Evolutionary conservation across 1,140 invertebrate species (phyloP).

Genomic region (Plodia interpunctella): DNA sequence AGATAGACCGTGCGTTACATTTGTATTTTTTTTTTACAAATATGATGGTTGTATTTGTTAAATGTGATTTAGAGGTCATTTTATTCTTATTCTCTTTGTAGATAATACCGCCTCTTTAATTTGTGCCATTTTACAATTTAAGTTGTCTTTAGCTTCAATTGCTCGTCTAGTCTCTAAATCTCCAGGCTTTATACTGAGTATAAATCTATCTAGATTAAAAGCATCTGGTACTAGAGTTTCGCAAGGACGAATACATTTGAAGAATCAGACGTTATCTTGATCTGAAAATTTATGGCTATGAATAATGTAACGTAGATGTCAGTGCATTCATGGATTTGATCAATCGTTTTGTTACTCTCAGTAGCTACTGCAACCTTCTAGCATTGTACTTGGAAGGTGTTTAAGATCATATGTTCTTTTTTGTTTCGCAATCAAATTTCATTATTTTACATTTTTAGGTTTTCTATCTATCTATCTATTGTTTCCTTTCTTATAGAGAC

Average conservation of each 20-base stretch:
- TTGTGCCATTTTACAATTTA: neutral
- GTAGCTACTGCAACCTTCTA: neutral
- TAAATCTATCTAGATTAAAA: conserved; percentile 3
- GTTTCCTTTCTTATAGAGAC: too few relatives aligned
- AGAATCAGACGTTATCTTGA: neutral
- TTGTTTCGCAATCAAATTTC: too few relatives aligned
- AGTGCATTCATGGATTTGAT: neutral
- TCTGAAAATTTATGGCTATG: neutral
- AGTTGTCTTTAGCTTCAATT: neutral
- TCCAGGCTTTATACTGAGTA: neutral
- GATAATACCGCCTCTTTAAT: neutral
- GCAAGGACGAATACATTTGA: conserved; percentile 5
- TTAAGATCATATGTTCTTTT: too few relatives aligned
- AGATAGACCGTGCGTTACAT: too few relatives aligned
- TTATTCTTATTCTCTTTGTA: neutral
- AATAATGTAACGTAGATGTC: neutral
- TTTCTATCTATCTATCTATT: too few relatives aligned
- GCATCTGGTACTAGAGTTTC: neutral
- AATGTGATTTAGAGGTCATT: neutral
- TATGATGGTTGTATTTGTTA: neutral
- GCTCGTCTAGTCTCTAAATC: conserved; percentile 5
- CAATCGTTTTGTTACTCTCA: neutral
- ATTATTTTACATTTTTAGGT: too few relatives aligned
- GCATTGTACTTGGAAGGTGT: too few relatives aligned
- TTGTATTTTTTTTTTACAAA: too few relatives aligned